Evolutionary conservation across 1,140 invertebrate genomes (phyloP).

Genomic region (Drosophila arawakana): DNA sequence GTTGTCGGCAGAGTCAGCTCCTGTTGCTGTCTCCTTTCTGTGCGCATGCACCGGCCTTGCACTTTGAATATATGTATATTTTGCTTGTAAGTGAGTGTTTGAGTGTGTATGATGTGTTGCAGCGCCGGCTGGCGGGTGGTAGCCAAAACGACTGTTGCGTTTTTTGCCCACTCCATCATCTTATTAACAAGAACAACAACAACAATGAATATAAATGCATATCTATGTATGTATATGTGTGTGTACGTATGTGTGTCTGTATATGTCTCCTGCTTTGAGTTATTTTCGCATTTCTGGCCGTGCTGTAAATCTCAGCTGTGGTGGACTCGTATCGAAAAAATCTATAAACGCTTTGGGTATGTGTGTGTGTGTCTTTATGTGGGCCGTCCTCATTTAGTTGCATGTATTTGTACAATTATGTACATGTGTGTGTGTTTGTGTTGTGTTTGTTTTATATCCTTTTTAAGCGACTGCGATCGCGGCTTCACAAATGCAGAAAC

Average conservation of each 20-base stretch:
- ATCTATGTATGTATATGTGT: not conserved
- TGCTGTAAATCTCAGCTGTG: conserved; percentile 55
- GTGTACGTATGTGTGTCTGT: conserved; percentile 37
- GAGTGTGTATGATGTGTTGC: conserved; percentile 21
- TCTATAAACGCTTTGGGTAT: conserved; percentile 58
- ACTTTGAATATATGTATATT: conserved; percentile 39
- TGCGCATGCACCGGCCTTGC: conserved; percentile 72
- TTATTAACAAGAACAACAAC: conserved; percentile 36
- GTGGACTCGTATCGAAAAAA: conserved; percentile 63
- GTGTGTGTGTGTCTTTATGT: conserved; percentile 35
- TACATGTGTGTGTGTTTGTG: conserved; percentile 20
- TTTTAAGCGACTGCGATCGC: conserved; percentile 61
- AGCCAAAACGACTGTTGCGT: conserved; percentile 69
- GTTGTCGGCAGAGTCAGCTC: conserved; percentile 57
- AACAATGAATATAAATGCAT: conserved; percentile 4
- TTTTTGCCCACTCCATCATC: conserved; percentile 38
- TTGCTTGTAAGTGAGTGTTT: not conserved
- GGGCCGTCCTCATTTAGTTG: conserved; percentile 68
- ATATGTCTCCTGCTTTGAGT: conserved; percentile 70
- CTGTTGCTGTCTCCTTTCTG: conserved; percentile 68
- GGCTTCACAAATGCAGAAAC: conserved; percentile 64
- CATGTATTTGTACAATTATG: conserved; percentile 24
- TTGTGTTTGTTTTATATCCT: conserved; percentile 62
- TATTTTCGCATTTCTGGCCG: conserved; percentile 60
- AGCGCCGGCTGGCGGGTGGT: conserved; percentile 47